Evolutionary conservation across 1,140 invertebrate genomes (phyloP).

Genomic region (Bradysia coprophila): DNA sequence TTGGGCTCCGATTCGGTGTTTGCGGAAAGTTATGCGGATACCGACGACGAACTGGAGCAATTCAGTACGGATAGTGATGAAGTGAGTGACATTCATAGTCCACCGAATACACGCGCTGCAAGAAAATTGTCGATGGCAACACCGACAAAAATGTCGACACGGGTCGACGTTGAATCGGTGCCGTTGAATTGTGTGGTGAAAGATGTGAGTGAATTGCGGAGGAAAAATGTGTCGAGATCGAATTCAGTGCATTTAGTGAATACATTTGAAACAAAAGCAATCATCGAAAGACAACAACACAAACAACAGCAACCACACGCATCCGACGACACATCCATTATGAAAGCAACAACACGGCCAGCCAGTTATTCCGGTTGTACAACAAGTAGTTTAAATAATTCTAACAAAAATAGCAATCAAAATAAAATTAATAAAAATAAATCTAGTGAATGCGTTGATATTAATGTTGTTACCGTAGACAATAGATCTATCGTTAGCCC

Average conservation of each 20-base stretch:
- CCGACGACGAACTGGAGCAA: slow-evolving; percentile 60
- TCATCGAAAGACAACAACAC: slow-evolving; percentile 4
- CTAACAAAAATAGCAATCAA: not conserved
- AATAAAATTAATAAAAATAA: slow-evolving; percentile 1
- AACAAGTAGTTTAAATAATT: not conserved
- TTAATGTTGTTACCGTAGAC: slow-evolving; percentile 4
- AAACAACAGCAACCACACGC: too few relatives aligned
- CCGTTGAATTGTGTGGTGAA: too few relatives aligned
- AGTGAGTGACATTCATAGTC: slow-evolving; percentile 9
- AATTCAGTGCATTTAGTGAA: not conserved
- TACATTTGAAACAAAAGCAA: not conserved
- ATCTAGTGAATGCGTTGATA: slow-evolving; percentile 2
- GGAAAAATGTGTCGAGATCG: not conserved
- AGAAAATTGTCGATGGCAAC: too few relatives aligned
- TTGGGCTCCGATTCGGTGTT: slow-evolving; percentile 58
- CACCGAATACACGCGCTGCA: not conserved
- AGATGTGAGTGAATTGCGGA: too few relatives aligned
- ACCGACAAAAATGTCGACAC: too few relatives aligned
- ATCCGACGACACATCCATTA: slow-evolving; percentile 1
- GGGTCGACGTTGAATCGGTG: too few relatives aligned
- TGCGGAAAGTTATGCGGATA: slow-evolving; percentile 34
- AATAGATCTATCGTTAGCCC: slow-evolving; percentile 7
- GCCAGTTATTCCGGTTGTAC: not conserved
- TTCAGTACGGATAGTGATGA: slow-evolving; percentile 62
- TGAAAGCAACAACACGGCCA: not conserved